Conservation (phyloP, 2,888 invertebrate genomes). For the Thecocarcelia acutangulata region DNA sequence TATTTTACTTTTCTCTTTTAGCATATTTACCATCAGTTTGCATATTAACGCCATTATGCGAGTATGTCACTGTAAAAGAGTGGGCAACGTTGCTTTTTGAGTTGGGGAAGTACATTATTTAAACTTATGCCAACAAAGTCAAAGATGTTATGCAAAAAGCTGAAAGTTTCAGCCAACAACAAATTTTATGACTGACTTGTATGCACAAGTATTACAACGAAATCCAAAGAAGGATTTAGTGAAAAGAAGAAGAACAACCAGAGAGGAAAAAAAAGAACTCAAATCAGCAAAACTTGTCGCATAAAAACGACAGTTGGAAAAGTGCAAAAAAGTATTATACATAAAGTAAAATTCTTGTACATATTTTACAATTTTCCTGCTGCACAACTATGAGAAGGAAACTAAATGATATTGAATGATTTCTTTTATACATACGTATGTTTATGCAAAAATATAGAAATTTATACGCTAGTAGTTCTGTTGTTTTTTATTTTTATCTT, state of each 20-base stretch:
- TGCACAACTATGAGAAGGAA: conserved; percentile 25
- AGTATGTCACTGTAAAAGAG: background rate
- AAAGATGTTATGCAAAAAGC: conserved; percentile 62
- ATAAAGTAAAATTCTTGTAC: conserved; percentile 40
- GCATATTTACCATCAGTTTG: background rate
- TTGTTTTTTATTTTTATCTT: conserved; percentile 37
- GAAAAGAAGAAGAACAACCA: background rate
- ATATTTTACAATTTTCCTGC: conserved; percentile 45
- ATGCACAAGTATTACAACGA: conserved; percentile 25
- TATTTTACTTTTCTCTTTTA: background rate
- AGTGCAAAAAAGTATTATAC: conserved; percentile 31
- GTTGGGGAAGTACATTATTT: conserved; percentile 52
- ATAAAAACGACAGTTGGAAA: conserved; percentile 33
- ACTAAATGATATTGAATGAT: conserved; percentile 52
- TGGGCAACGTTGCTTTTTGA: conserved; percentile 2
- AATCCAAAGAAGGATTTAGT: conserved; percentile 30
- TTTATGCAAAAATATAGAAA: conserved; percentile 24
- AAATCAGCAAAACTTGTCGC: conserved; percentile 44
- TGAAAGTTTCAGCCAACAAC: conserved; percentile 58
- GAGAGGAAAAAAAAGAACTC: conserved; percentile 19
- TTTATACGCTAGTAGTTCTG: conserved; percentile 38
- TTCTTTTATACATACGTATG: conserved; percentile 9
- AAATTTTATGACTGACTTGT: conserved; percentile 53
- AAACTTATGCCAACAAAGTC: conserved; percentile 67
- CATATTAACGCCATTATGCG: background rate